Evolutionary conservation across 2,888 invertebrate genomes (phyloP), one percentile per base, ranked within the genome.

Genomic region (Osedax fenrisi): DNA sequence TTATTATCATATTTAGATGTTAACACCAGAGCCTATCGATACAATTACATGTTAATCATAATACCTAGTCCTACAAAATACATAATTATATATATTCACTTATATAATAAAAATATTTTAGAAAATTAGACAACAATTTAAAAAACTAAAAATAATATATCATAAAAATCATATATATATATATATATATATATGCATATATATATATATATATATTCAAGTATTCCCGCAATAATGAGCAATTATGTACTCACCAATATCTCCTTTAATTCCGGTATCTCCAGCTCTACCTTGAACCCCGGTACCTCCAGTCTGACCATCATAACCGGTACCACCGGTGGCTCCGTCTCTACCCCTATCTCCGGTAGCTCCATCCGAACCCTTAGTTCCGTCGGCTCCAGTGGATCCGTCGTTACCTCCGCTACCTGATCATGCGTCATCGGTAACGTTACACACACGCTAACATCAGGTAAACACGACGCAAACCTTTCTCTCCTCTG

Each of bases 231-330:
- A 25, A 41, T 10, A 17, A 41, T 10, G 41, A 10, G 17, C 5
- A 41, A 41, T 17, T 41, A 41, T 17, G 23, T 0, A 56, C 41
- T 41, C 5, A 41, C 41, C 41, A 41, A 17, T 41, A 10, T 17
- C 41, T 10, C 41, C 41, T 10, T 5, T 10, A 10, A 41, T 41
- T 41, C 41, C 41, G 17, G 41, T 41, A 41, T 41, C 41, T 41
- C 77, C 77, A 26, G 76, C 26, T 25, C 64, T 23, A 13, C 75
- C 75, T n/a, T 26, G 27, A 21, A n/a, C 27, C 1, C 75, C 75
- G 22, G 24, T 62, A 2, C 17, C 23, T 2, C 75, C 75, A 17
- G 75, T 75, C 3, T 5, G 27, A 25, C 75, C 75, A 64, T 71
- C 3, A 2, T 23, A 2, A 3, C 75, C 75, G 17, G 71, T 74